A percentile compares a stretch with the other conserved stretches of the same genome.
Evolutionary conservation across 1,140 invertebrate genomes (phyloP).

Genomic region (Drosophila willistoni): DNA sequence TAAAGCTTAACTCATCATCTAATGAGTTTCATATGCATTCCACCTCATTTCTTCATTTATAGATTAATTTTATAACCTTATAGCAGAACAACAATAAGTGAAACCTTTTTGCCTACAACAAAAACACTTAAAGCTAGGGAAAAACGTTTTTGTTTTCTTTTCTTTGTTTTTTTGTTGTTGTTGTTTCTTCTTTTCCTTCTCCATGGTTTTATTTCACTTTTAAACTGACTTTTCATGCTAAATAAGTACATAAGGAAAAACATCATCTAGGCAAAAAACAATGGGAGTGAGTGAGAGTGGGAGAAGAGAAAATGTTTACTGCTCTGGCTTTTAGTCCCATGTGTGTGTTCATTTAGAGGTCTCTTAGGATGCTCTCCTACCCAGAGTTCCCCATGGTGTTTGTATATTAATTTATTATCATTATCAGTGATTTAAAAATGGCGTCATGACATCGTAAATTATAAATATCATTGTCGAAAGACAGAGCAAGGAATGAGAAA

Average conservation of each 20-base stretch:
- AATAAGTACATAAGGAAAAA: slow-evolving; percentile 70
- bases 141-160: slow-evolving; percentile 1
- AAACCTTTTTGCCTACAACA: slow-evolving; percentile 11
- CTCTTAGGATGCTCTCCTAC: slow-evolving; percentile 12
- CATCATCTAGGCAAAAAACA: slow-evolving; percentile 27
- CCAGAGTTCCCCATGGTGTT: slow-evolving; percentile 39
- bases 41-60: slow-evolving; percentile 7
- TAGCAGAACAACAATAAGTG: slow-evolving; percentile 60
- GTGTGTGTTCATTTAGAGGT: slow-evolving; percentile 30
- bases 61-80: slow-evolving; percentile 19
- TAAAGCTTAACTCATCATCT: slow-evolving; percentile 7
- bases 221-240: slow-evolving; percentile 81
- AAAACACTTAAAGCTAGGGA: slow-evolving; percentile 39
- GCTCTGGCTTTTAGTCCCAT: slow-evolving; percentile 32
- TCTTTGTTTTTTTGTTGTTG: too few species aligned
- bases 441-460: slow-evolving; percentile 79
- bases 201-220: slow-evolving; percentile 52
- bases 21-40: slow-evolving; percentile 3
- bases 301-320: slow-evolving; percentile 19
- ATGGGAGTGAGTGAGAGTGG: neutral
- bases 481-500: neutral
- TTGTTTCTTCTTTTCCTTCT: neutral
- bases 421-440: slow-evolving; percentile 82
- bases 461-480: slow-evolving; percentile 66
- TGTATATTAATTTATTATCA: slow-evolving; percentile 82